Percentiles rank a stretch among this genome's conserved stretches.
These are phyloP conservation scores for Drosophila mercatorum DNA, from an alignment of 2,888 invertebrate species.

Conservation along the genomic window DNA sequence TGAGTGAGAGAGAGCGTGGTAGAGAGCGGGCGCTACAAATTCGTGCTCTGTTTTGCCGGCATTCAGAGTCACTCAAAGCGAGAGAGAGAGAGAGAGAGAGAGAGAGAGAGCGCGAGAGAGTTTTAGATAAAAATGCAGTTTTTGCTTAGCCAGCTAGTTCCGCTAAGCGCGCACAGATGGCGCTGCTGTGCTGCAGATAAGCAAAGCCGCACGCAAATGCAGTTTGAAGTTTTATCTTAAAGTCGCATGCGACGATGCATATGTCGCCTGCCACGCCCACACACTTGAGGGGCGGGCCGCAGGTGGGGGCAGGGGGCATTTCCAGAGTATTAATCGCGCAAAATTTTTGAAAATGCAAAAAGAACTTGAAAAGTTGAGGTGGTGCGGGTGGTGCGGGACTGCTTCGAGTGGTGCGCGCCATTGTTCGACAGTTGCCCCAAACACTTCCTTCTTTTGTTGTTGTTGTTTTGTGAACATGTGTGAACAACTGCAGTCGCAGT, in stretches of 20 bases:
- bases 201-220: slow-evolving; percentile 39
- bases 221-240: slow-evolving; percentile 26
- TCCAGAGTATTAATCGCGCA: slow-evolving; percentile 49
- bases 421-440: slow-evolving; percentile 46
- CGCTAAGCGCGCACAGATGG: slow-evolving; percentile 56
- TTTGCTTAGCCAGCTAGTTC: slow-evolving; percentile 48
- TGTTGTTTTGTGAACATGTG: slow-evolving; percentile 73
- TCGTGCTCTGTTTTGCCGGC: slow-evolving; percentile 61
- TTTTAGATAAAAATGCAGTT: slow-evolving; percentile 50
- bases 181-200: slow-evolving; percentile 46
- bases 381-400: slow-evolving; percentile 47
- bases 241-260: slow-evolving; percentile 67
- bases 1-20: neutral
- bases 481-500: slow-evolving; percentile 73
- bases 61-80: slow-evolving; percentile 14
- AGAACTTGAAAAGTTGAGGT: slow-evolving; percentile 52
- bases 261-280: slow-evolving; percentile 66
- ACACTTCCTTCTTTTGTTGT: neutral
- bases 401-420: slow-evolving; percentile 20
- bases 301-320: neutral
- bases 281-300: slow-evolving; percentile 37
- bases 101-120: too few relatives aligned
- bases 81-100: too few relatives aligned
- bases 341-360: slow-evolving; percentile 53
- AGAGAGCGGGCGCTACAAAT: too few relatives aligned